These are phyloP conservation scores for Engystomops pustulosus DNA, from an alignment of 2,113 vertebrate genomes.

Conservation along the genomic window DNA sequence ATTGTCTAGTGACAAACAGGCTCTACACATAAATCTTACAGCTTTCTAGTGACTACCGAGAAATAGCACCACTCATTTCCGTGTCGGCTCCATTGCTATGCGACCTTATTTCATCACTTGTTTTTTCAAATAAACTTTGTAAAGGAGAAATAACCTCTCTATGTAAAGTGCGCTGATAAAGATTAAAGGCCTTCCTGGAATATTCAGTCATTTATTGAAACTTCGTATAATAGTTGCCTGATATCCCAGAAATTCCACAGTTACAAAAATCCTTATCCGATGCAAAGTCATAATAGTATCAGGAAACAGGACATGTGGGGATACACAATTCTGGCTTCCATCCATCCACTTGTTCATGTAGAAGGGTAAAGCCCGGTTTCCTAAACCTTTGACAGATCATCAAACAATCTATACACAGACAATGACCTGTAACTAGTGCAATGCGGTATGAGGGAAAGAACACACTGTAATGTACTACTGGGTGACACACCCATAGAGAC, in stretches of 20 bases:
- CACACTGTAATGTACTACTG: not conserved
- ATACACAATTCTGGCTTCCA: not conserved
- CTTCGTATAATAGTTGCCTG: not conserved
- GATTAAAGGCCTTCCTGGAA: not conserved
- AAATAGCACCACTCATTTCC: too few relatives aligned
- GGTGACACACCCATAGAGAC: too few relatives aligned
- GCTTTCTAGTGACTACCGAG: too few relatives aligned
- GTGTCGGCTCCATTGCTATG: too few relatives aligned
- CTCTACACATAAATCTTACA: too few relatives aligned
- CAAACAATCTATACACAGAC: too few relatives aligned
- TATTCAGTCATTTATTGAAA: not conserved
- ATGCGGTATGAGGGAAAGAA: not conserved
- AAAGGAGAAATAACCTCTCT: not conserved
- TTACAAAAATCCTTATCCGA: not conserved
- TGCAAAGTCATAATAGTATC: not conserved
- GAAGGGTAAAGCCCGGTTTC: not conserved
- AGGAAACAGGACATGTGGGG: not conserved
- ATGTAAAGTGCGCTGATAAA: not conserved
- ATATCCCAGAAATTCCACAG: not conserved
- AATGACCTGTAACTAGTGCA: not conserved
- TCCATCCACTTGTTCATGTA: not conserved
- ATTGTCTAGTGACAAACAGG: too few relatives aligned
- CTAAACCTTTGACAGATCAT: not conserved
- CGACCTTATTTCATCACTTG: too few relatives aligned
- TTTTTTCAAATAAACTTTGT: not conserved